These are phyloP conservation scores for Aphelenchoides avenae DNA, from an alignment of 1,140 invertebrate genomes.

Conservation along the genomic window DNA sequence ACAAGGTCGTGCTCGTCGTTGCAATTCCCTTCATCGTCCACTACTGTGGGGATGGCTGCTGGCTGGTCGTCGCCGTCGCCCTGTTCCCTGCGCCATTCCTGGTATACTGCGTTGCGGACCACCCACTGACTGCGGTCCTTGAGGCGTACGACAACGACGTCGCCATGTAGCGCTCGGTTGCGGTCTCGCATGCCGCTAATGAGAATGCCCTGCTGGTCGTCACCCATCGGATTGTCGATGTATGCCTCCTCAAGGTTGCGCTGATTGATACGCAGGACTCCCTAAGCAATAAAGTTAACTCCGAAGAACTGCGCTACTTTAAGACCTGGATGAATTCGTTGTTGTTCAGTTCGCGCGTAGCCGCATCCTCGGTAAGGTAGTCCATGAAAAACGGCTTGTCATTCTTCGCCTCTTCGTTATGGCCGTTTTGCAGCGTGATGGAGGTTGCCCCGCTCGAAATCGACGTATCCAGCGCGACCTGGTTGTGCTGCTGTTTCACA, in stretches of 20 bases:
- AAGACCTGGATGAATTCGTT: constrained; percentile 6
- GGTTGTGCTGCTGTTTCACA: no score
- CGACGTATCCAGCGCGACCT: no score
- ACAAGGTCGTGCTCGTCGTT: no score
- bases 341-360: constrained; percentile 23
- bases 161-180: constrained; percentile 42
- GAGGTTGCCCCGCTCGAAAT: no score
- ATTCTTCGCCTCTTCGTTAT: no score
- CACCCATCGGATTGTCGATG: constrained; percentile 27
- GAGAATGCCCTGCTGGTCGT: constrained; percentile 29
- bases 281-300: constrained; percentile 26
- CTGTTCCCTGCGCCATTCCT: constrained; percentile 27
- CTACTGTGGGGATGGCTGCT: no score
- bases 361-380: constrained; percentile 10
- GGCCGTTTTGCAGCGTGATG: no score
- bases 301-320: no score
- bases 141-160: constrained; percentile 26
- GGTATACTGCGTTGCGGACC: constrained; percentile 27
- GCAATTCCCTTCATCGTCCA: no score
- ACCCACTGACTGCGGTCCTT: constrained; percentile 36
- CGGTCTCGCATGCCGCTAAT: constrained; percentile 37
- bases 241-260: constrained; percentile 25
- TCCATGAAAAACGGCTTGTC: constrained; percentile 22
- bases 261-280: constrained; percentile 21
- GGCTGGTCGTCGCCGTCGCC: constrained; percentile 34